phyloP scores from a whole-genome alignment of 2,113 vertebrate species.

The Microtus montanus region DNA sequence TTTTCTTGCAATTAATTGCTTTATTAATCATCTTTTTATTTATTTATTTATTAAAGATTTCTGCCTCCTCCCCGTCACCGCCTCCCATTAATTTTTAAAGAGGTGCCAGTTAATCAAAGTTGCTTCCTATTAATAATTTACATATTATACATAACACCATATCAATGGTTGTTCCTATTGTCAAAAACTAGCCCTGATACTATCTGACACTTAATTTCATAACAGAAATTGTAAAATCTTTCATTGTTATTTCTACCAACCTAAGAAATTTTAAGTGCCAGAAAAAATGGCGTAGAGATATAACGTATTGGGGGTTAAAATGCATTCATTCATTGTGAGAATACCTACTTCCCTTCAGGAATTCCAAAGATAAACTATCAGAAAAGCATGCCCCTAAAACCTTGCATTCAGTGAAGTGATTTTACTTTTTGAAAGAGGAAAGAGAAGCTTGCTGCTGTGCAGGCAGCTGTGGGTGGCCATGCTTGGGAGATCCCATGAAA shows the following conservation, averaged over 20 bases:
- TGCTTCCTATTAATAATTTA: not conserved
- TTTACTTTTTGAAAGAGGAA: slow-evolving; percentile 64
- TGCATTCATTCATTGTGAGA: not conserved
- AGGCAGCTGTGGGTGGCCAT: slow-evolving; percentile 76
- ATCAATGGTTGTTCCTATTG: not conserved
- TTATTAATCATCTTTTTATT: too few relatives aligned
- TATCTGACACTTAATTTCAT: slow-evolving; percentile 29
- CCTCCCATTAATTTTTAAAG: slow-evolving; percentile 31
- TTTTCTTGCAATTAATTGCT: not conserved
- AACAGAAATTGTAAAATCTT: not conserved
- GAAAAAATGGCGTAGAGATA: not conserved
- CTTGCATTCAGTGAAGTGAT: not conserved
- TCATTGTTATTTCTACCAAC: not conserved
- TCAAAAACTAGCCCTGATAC: not conserved
- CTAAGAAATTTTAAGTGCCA: not conserved
- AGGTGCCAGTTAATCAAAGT: not conserved
- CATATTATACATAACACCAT: not conserved
- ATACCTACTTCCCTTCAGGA: slow-evolving; percentile 4
- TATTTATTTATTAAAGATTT: too few relatives aligned
- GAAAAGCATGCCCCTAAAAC: not conserved
- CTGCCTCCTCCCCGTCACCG: too few relatives aligned
- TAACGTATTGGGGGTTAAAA: not conserved
- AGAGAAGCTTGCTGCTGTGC: slow-evolving; percentile 54
- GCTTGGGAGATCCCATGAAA: slow-evolving; percentile 79
- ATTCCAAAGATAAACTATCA: not conserved